Percentiles rank a stretch among this genome's conserved stretches.
Conservation (phyloP, 2,888 invertebrate genomes). For the Eucera pruinosa region DNA sequence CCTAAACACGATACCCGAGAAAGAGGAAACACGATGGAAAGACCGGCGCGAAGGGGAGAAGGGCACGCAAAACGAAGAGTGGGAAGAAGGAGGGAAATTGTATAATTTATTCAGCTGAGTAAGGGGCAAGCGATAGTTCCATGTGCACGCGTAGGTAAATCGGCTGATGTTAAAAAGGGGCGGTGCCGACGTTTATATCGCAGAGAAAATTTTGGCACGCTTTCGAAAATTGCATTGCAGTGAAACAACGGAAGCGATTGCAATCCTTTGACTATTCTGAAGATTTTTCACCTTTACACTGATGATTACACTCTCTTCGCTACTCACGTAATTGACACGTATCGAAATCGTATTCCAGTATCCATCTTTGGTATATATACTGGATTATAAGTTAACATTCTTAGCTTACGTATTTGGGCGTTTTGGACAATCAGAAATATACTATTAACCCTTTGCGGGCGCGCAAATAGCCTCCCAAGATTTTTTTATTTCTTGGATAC, state of each 20-base stretch:
- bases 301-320: background rate
- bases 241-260: slow-evolving; percentile 32
- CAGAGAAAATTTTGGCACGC: slow-evolving; percentile 64
- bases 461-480: no score
- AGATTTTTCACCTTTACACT: slow-evolving; percentile 4
- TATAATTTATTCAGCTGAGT: slow-evolving; percentile 77
- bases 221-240: slow-evolving; percentile 51
- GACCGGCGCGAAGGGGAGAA: background rate
- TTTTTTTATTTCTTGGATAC: no score
- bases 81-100: slow-evolving; percentile 71
- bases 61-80: slow-evolving; percentile 19
- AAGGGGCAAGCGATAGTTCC: slow-evolving; percentile 51
- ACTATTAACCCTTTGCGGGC: no score
- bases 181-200: slow-evolving; percentile 63
- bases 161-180: slow-evolving; percentile 46
- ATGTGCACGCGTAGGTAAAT: slow-evolving; percentile 47
- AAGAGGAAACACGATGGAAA: slow-evolving; percentile 48
- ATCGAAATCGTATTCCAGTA: background rate
- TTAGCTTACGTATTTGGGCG: no score
- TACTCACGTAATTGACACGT: slow-evolving; percentile 15
- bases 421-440: no score
- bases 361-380: no score
- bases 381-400: no score
- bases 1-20: slow-evolving; percentile 66
- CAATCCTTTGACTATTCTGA: slow-evolving; percentile 3